These are phyloP conservation scores for Athetis lepigone DNA, from an alignment of 2,888 invertebrate species.

Conservation along the genomic window DNA sequence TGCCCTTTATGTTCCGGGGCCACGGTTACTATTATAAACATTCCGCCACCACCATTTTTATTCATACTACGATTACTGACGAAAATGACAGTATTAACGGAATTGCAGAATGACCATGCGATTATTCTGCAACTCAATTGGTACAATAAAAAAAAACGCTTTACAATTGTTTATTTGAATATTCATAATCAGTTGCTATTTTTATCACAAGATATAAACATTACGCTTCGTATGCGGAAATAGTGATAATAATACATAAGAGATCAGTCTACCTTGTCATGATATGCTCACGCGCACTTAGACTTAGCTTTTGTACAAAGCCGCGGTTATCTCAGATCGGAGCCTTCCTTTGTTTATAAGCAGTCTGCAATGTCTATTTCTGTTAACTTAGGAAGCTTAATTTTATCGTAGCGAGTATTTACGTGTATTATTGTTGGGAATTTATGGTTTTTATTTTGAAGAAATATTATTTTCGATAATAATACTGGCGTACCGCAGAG, in stretches of 20 bases:
- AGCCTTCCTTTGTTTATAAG: constrained; percentile 25
- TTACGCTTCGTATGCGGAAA: constrained; percentile 37
- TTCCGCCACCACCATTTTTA: no score
- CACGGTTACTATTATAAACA: no score
- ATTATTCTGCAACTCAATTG: constrained; percentile 2
- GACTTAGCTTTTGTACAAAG: constrained; percentile 13
- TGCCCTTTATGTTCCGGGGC: no score
- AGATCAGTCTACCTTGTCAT: constrained; percentile 29
- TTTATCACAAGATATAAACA: constrained; percentile 34
- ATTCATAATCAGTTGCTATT: constrained; percentile 37
- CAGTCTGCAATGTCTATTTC: not conserved
- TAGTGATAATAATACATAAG: constrained; percentile 33
- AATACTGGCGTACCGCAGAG: no score
- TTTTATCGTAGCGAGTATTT: not conserved
- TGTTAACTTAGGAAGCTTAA: not conserved
- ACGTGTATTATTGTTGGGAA: not conserved
- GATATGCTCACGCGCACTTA: constrained; percentile 26
- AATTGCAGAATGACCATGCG: no score
- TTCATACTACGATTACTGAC: no score
- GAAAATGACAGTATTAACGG: no score
- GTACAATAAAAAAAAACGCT: constrained; percentile 29
- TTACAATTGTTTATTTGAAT: constrained; percentile 35
- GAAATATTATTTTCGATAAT: no score
- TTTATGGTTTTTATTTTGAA: not conserved
- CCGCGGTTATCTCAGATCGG: constrained; percentile 36